Conservation (phyloP, 2,888 invertebrate species). For the Nemotelus pantherinus region DNA sequence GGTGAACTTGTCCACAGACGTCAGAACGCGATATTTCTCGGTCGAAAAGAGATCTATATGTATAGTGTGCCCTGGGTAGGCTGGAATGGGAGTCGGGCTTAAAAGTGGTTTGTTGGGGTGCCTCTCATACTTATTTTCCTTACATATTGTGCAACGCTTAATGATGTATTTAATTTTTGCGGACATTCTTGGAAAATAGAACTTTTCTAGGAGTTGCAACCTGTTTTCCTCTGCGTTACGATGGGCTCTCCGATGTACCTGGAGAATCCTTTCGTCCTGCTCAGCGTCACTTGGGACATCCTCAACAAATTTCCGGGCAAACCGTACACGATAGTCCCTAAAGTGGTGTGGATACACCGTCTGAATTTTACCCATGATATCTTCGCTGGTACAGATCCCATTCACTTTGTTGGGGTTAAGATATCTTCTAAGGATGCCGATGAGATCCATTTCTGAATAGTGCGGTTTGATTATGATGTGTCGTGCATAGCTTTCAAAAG, state of each 20-base stretch:
- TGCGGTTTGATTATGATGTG: constrained; percentile 10
- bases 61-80: constrained; percentile 23
- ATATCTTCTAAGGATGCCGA: constrained; percentile 17
- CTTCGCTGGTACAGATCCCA: constrained; percentile 33
- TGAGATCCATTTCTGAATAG: constrained; percentile 1
- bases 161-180: constrained; percentile 40
- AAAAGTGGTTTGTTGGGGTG: constrained; percentile 30
- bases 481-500: constrained; percentile 1
- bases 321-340: constrained; percentile 28
- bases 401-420: constrained; percentile 34
- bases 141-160: constrained; percentile 37
- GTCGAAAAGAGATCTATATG: constrained; percentile 40
- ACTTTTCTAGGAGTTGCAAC: constrained; percentile 45
- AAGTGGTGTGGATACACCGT: constrained; percentile 47
- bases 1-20: constrained; percentile 48
- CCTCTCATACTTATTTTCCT: constrained; percentile 45
- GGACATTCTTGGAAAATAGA: constrained; percentile 39
- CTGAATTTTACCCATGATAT: constrained; percentile 44
- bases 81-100: constrained; percentile 32
- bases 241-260: constrained; percentile 46
- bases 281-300: constrained; percentile 30
- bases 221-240: constrained; percentile 45
- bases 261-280: constrained; percentile 45
- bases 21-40: constrained; percentile 43
- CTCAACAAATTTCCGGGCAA: constrained; percentile 38